A percentile compares a stretch with the other conserved stretches of the same genome.
Evolutionary conservation across 2,888 invertebrate genomes (phyloP).

Genomic region (Caenorhabditis panamensis): DNA sequence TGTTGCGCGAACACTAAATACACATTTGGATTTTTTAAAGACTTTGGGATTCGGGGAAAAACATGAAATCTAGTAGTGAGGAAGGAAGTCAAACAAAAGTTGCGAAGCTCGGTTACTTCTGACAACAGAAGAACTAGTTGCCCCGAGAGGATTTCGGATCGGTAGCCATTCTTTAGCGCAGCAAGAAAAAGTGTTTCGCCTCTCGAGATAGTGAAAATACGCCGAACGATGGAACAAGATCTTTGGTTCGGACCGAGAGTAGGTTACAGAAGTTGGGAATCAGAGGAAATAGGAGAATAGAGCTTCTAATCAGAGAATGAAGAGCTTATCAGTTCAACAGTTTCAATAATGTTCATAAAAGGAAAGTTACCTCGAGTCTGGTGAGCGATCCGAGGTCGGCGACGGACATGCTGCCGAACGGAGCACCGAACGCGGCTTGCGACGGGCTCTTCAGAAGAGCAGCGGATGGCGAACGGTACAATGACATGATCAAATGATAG

Average conservation of each 20-base stretch:
- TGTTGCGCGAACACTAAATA: neutral
- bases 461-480: constrained; percentile 67
- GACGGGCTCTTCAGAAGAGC: constrained; percentile 72
- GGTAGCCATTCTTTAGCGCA: constrained; percentile 3
- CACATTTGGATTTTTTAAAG: neutral
- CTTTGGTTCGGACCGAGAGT: constrained; percentile 6
- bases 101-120: constrained; percentile 6
- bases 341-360: neutral
- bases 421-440: constrained; percentile 74
- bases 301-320: too few relatives aligned
- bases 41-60: neutral
- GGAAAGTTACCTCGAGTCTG: constrained; percentile 77
- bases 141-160: constrained; percentile 27
- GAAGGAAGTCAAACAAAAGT: constrained; percentile 21
- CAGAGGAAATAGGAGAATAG: neutral
- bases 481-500: constrained; percentile 51
- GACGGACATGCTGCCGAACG: constrained; percentile 80
- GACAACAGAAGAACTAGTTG: constrained; percentile 30
- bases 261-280: neutral
- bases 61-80: constrained; percentile 8
- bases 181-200: constrained; percentile 16
- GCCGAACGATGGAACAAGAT: neutral
- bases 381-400: constrained; percentile 81
- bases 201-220: constrained; percentile 10
- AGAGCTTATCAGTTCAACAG: too few relatives aligned